phyloP scores from a whole-genome alignment of 2,797 vertebrate species.

The Rachycentron canadum region DNA sequence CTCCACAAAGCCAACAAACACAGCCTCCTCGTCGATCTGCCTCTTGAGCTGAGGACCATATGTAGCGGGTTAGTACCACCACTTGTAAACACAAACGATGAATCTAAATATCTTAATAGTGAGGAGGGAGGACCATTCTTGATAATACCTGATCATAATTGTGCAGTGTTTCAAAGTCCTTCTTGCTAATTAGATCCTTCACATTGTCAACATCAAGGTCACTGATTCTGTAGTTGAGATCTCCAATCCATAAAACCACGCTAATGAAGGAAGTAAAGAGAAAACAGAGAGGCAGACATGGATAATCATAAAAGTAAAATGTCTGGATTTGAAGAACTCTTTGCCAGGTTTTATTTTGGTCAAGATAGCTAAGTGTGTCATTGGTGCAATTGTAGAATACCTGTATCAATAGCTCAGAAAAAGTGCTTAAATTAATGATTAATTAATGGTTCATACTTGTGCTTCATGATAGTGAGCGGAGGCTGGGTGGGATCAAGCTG shows the following conservation, averaged over 20 bases:
- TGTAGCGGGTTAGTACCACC: slow-evolving; percentile 21
- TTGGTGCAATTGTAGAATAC: slow-evolving; percentile 1
- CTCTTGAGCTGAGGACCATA: slow-evolving; percentile 88
- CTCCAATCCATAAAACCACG: slow-evolving; percentile 95
- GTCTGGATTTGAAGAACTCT: background rate
- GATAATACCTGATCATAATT: slow-evolving; percentile 91
- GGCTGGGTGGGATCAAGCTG: slow-evolving; percentile 85
- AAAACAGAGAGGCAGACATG: background rate
- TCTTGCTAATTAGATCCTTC: slow-evolving; percentile 91
- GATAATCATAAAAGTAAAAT: background rate
- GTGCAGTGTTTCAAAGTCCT: slow-evolving; percentile 90
- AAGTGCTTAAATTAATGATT: background rate
- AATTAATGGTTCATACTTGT: slow-evolving; percentile 85
- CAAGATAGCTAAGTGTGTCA: background rate
- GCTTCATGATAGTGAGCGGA: slow-evolving; percentile 91
- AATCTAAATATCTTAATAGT: background rate
- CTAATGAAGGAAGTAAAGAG: slow-evolving; percentile 73
- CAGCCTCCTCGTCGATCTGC: slow-evolving; percentile 91
- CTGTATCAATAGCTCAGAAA: background rate
- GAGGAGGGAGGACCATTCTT: background rate
- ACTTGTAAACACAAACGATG: background rate
- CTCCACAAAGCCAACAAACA: slow-evolving; percentile 93
- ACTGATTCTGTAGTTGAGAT: slow-evolving; percentile 97
- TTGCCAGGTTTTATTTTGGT: background rate
- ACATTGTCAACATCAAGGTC: slow-evolving; percentile 91